A percentile compares a stretch with the other conserved stretches of the same genome.
Conservation (phyloP, 2,113 vertebrate species). For the Dicaeum eximium region DNA sequence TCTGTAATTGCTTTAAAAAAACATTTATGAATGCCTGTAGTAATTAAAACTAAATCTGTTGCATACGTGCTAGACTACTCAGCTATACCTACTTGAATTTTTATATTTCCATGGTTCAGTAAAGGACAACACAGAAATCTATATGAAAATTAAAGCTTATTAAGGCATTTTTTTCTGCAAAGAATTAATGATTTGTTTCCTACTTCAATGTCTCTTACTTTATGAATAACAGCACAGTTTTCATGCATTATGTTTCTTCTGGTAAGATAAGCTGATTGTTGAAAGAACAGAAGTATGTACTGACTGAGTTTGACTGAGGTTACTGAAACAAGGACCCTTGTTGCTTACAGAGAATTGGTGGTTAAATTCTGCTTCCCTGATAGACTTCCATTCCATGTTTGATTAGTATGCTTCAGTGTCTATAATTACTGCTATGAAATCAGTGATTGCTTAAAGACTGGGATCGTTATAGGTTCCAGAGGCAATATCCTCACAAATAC, state of each 20-base stretch:
- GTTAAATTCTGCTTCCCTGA: background rate
- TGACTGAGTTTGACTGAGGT: background rate
- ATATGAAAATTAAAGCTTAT: background rate
- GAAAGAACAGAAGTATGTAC: background rate
- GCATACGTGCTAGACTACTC: background rate
- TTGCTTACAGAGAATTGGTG: background rate
- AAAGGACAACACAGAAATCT: background rate
- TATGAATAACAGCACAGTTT: background rate
- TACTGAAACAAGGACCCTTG: background rate
- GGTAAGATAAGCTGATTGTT: background rate
- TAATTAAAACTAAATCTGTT: background rate
- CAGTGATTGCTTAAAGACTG: background rate
- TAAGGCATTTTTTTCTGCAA: background rate
- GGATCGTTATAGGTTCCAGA: background rate
- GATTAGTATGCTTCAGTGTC: background rate
- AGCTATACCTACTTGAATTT: background rate
- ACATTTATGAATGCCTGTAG: background rate
- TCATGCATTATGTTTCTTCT: background rate
- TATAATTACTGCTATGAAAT: background rate
- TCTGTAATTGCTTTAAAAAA: background rate
- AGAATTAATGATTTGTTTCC: background rate
- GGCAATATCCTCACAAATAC: background rate
- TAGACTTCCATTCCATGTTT: background rate
- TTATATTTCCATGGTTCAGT: background rate
- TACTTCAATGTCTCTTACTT: background rate